Conservation (phyloP, 2,888 invertebrate genomes). For the Catocala nupta region DNA sequence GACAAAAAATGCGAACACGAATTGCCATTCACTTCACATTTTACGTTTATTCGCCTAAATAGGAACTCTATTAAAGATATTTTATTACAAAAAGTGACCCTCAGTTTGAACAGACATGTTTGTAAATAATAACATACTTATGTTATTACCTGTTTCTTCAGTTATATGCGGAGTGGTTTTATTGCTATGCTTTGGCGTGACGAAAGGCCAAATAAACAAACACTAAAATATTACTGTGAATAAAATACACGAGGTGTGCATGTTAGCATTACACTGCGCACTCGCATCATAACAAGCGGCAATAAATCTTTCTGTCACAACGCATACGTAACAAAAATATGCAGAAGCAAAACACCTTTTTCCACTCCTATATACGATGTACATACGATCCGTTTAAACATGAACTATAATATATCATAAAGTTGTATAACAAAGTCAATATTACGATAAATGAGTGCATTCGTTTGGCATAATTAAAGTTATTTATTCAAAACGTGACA, state of each 20-base stretch:
- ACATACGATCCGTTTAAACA: slow-evolving; percentile 20
- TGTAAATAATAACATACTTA: no score
- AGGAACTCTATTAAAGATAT: no score
- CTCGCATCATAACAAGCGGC: slow-evolving; percentile 9
- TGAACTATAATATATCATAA: slow-evolving; percentile 26
- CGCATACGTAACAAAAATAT: slow-evolving; percentile 25
- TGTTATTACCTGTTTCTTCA: no score
- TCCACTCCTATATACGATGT: slow-evolving; percentile 10
- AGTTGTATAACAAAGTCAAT: slow-evolving; percentile 46
- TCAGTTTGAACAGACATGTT: no score
- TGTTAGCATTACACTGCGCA: not conserved
- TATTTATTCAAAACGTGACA: slow-evolving; percentile 43
- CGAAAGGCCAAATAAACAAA: no score
- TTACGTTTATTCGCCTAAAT: no score
- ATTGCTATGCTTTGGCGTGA: no score
- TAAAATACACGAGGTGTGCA: not conserved
- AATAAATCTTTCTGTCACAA: slow-evolving; percentile 20
- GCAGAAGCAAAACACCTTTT: slow-evolving; percentile 17
- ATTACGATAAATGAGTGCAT: slow-evolving; percentile 31
- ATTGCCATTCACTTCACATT: no score
- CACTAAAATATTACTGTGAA: no score
- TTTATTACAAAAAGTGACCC: no score
- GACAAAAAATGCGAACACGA: no score
- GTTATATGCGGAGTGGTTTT: no score
- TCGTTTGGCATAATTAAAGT: slow-evolving; percentile 39